Conservation (phyloP, 2,888 invertebrate species). For the Chrysotoxum bicinctum region DNA sequence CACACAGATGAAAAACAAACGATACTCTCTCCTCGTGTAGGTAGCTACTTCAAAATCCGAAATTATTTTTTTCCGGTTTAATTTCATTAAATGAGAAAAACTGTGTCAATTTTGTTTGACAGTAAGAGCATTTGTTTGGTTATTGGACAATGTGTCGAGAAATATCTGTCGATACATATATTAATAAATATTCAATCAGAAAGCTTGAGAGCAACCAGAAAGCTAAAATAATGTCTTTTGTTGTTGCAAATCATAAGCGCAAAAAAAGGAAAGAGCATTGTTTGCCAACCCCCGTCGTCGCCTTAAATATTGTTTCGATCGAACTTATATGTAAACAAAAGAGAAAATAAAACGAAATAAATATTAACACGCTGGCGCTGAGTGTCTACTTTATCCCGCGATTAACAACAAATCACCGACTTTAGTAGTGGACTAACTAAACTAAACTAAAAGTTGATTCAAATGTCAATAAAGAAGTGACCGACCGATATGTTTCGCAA, state of each 20-base stretch:
- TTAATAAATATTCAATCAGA: neutral
- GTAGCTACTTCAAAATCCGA: neutral
- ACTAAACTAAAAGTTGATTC: slow-evolving; percentile 61
- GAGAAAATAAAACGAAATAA: slow-evolving; percentile 26
- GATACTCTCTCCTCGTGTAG: slow-evolving; percentile 13
- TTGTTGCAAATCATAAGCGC: slow-evolving; percentile 32
- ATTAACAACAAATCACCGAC: slow-evolving; percentile 29
- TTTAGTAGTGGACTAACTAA: slow-evolving; percentile 54
- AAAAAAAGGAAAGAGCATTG: slow-evolving; percentile 16
- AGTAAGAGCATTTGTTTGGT: neutral
- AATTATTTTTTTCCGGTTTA: slow-evolving; percentile 14
- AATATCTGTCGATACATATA: neutral
- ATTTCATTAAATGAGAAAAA: slow-evolving; percentile 15
- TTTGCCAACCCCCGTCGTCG: neutral
- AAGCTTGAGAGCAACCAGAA: neutral
- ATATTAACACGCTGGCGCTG: slow-evolving; percentile 18
- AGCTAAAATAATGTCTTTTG: slow-evolving; percentile 8
- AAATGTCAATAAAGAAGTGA: slow-evolving; percentile 26
- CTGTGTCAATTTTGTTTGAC: neutral
- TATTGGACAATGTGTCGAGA: neutral
- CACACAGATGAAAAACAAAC: slow-evolving; percentile 24
- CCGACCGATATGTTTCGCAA: slow-evolving; percentile 49
- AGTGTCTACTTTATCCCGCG: slow-evolving; percentile 6
- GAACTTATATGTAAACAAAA: slow-evolving; percentile 34
- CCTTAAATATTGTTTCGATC: neutral